Percentiles rank a stretch among this genome's conserved stretches.
Conservation (phyloP, 35 echinoderm and acorn worm species). For the Lytechinus variegatus region DNA sequence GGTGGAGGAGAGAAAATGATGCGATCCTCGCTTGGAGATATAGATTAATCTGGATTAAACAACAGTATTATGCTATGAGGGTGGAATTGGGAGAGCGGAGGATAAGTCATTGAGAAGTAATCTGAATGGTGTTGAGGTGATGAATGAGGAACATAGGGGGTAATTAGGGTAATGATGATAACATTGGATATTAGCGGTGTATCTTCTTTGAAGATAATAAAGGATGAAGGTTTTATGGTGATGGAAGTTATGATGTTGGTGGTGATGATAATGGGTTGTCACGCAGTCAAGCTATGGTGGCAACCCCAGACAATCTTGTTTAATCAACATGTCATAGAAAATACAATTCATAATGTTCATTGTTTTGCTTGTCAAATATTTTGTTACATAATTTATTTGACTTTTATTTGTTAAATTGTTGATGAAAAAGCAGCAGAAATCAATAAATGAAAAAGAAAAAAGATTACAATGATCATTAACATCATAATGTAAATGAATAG, state of each 20-base stretch:
- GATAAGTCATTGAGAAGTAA: background rate
- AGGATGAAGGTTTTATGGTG: too few species aligned
- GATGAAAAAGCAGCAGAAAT: too few species aligned
- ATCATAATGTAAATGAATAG: background rate
- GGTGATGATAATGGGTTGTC: background rate
- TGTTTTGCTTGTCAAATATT: too few species aligned
- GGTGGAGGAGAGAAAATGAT: background rate
- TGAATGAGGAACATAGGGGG: background rate
- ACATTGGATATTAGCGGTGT: background rate
- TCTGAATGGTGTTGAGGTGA: background rate
- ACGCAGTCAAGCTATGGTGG: too few species aligned
- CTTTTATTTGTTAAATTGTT: too few species aligned
- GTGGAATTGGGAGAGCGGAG: background rate
- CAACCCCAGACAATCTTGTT: too few species aligned
- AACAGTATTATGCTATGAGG: background rate
- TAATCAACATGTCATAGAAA: too few species aligned
- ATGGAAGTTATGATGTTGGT: background rate
- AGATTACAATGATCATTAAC: background rate
- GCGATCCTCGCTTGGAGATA: background rate
- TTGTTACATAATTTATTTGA: too few species aligned
- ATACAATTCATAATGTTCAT: too few species aligned
- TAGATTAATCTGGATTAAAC: constrained; percentile 14
- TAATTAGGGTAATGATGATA: background rate
- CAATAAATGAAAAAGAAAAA: too few species aligned
- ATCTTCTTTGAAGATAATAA: background rate